phyloP scores from a whole-genome alignment of 2,888 invertebrate species.

The Dryadula phaetusa region DNA sequence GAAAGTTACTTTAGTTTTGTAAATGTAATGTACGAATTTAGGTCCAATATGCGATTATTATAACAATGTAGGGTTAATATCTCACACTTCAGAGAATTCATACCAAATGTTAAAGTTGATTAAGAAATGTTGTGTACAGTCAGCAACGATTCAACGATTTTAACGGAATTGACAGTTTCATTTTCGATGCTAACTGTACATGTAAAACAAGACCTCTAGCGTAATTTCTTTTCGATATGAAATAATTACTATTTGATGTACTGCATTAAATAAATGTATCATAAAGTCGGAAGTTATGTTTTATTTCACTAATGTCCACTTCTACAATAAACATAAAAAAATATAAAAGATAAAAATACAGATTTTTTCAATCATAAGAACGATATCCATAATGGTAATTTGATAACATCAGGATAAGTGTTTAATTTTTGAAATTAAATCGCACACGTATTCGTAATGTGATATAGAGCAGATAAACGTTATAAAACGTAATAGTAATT shows the following conservation, averaged over 20 bases:
- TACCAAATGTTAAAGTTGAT: slow-evolving; percentile 49
- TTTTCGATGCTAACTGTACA: slow-evolving; percentile 28
- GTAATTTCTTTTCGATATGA: slow-evolving; percentile 65
- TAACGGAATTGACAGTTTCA: slow-evolving; percentile 8
- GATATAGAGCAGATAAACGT: no score
- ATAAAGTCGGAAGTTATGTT: slow-evolving; percentile 50
- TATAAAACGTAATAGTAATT: no score
- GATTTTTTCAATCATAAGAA: no score
- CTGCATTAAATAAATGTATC: slow-evolving; percentile 74
- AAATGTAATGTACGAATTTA: slow-evolving; percentile 14
- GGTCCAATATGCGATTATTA: slow-evolving; percentile 31
- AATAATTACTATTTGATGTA: slow-evolving; percentile 75
- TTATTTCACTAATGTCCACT: neutral
- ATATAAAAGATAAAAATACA: no score
- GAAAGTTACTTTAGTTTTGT: neutral
- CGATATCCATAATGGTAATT: no score
- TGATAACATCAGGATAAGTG: no score
- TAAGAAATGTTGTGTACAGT: slow-evolving; percentile 41
- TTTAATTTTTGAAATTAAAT: no score
- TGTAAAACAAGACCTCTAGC: slow-evolving; percentile 57
- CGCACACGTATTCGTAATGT: no score
- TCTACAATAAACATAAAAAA: neutral
- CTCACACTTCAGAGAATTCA: slow-evolving; percentile 41
- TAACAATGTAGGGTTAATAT: slow-evolving; percentile 37
- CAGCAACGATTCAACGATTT: slow-evolving; percentile 17